Conservation (phyloP, 2,888 invertebrate species). For the Phlogophora meticulosa region DNA sequence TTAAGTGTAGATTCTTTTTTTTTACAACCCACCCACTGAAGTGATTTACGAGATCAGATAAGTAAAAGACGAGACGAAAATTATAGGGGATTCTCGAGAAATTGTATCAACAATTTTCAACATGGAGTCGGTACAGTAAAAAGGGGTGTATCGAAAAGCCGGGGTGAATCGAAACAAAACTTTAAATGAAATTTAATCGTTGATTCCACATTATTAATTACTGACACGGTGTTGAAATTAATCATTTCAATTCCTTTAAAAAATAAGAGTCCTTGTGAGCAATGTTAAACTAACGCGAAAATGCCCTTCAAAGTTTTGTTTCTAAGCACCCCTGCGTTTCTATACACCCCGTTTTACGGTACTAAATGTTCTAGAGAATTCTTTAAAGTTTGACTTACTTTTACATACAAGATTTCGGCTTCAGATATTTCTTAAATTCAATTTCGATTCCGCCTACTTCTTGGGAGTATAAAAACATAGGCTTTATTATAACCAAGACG, state of each 20-base stretch:
- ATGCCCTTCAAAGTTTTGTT: too few relatives aligned
- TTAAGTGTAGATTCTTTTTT: slow-evolving; percentile 63
- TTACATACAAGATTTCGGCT: background rate
- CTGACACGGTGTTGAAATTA: too few relatives aligned
- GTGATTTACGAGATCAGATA: slow-evolving; percentile 65
- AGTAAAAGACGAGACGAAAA: slow-evolving; percentile 58
- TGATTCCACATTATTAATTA: too few relatives aligned
- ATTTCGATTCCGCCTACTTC: slow-evolving; percentile 4
- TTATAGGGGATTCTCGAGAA: slow-evolving; percentile 47
- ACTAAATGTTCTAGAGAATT: background rate
- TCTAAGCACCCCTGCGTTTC: too few relatives aligned
- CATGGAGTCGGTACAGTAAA: too few relatives aligned
- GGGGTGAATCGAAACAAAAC: too few relatives aligned
- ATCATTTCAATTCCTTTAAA: too few relatives aligned
- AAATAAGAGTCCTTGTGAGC: too few relatives aligned
- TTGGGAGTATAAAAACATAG: slow-evolving; percentile 4
- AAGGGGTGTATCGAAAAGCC: too few relatives aligned
- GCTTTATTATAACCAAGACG: background rate
- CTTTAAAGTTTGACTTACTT: background rate
- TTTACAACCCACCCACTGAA: slow-evolving; percentile 58
- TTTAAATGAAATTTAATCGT: too few relatives aligned
- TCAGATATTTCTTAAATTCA: background rate
- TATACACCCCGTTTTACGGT: too few relatives aligned
- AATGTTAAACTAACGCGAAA: too few relatives aligned
- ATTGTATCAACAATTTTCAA: slow-evolving; percentile 28